Evolutionary conservation across 2,888 invertebrate species (phyloP).

Genomic region (Volucella inanis): DNA sequence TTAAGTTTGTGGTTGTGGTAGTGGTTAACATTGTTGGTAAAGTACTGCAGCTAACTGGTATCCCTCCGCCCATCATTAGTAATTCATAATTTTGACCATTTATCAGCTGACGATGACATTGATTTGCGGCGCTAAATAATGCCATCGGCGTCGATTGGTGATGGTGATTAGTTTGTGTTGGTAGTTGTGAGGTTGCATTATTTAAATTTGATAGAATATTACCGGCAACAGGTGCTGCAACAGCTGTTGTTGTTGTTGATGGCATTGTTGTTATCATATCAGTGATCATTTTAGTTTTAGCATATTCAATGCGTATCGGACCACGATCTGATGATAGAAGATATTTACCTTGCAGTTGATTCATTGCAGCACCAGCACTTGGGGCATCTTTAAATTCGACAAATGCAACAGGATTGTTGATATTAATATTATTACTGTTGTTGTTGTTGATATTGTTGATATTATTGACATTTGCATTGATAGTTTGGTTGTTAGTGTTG

Average conservation of each 20-base stretch:
- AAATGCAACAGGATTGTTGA: conserved; percentile 96
- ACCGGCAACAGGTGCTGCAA: conserved; percentile 29
- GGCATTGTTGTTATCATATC: conserved; percentile 77
- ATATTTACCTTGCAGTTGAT: conserved; percentile 96
- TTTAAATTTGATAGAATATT: conserved; percentile 59
- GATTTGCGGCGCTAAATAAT: conserved; percentile 52
- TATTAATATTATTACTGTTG: conserved; percentile 61
- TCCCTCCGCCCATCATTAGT: conserved; percentile 63
- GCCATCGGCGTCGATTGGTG: conserved; percentile 55
- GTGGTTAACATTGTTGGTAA: conserved; percentile 76
- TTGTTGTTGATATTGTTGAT: conserved; percentile 59
- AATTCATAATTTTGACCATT: conserved; percentile 69
- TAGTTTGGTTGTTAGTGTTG: conserved; percentile 66
- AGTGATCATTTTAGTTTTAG: conserved; percentile 98
- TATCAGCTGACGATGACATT: conserved; percentile 57
- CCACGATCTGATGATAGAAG: conserved; percentile 98
- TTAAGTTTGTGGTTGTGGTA: conserved; percentile 76
- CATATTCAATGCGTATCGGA: conserved; percentile 99
- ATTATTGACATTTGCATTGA: conserved; percentile 10
- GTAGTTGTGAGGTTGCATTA: conserved; percentile 57
- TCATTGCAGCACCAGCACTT: conserved; percentile 96
- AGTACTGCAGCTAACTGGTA: conserved; percentile 75
- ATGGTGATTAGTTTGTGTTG: conserved; percentile 11
- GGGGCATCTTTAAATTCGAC: conserved; percentile 97
- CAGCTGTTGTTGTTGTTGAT: conserved; percentile 44